phyloP scores from a whole-genome alignment of 2,797 vertebrate species.

The Enteromius trimaculatus region DNA sequence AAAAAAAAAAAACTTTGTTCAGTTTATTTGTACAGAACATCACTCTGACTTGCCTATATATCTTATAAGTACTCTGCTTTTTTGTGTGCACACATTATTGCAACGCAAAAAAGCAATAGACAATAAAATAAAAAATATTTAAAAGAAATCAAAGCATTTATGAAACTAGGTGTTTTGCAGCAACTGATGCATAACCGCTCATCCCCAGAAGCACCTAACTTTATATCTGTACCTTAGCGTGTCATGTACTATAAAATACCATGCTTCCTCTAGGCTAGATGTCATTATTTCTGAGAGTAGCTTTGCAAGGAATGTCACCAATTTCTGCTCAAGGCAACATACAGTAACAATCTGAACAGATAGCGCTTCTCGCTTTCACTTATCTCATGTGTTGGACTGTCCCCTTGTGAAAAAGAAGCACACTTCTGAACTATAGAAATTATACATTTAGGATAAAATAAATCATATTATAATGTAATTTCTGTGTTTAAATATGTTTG shows the following conservation, averaged over 20 bases:
- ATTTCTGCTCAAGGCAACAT: slow-evolving; percentile 14
- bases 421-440: neutral
- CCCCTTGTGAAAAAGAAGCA: neutral
- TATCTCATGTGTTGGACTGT: neutral
- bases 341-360: neutral
- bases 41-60: neutral
- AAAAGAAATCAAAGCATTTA: too few species aligned
- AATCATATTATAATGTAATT: neutral
- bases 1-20: too few species aligned
- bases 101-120: too few species aligned
- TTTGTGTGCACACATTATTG: too few species aligned
- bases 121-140: too few species aligned
- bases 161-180: too few species aligned
- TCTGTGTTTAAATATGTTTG: neutral
- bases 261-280: slow-evolving; percentile 21
- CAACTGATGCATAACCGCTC: too few species aligned
- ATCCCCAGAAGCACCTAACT: neutral
- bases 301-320: neutral
- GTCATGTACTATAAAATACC: slow-evolving; percentile 3
- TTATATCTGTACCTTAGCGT: neutral
- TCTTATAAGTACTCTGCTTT: too few species aligned
- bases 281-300: neutral
- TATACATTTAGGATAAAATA: neutral
- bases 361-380: neutral
- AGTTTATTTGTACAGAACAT: neutral